Conservation (phyloP, 1,140 invertebrate species). For the Cyclina sinensis region DNA sequence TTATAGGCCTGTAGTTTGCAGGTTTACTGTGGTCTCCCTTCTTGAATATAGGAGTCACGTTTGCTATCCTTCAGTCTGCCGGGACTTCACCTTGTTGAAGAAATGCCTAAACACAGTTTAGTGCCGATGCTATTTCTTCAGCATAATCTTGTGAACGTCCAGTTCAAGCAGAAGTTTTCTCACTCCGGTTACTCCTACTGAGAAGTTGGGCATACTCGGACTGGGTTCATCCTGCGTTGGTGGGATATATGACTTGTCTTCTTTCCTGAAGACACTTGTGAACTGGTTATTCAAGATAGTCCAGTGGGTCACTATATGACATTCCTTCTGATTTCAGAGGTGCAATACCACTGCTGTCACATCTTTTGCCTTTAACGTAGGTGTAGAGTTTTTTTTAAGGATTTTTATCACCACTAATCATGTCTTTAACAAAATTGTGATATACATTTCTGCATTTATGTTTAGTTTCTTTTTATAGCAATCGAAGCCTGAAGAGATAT, state of each 20-base stretch:
- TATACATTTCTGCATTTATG: constrained; percentile 24
- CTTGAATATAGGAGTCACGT: too few relatives aligned
- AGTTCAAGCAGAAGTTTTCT: constrained; percentile 24
- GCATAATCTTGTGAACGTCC: constrained; percentile 38
- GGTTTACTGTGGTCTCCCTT: too few relatives aligned
- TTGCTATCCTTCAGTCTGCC: too few relatives aligned
- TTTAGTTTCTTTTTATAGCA: neutral
- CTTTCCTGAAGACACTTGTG: constrained; percentile 37
- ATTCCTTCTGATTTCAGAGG: constrained; percentile 35
- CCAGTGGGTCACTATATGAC: constrained; percentile 19
- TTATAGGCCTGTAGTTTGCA: too few relatives aligned
- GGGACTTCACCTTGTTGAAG: too few relatives aligned
- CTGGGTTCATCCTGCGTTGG: neutral
- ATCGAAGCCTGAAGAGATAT: neutral
- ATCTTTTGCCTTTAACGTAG: constrained; percentile 51
- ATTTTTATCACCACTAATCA: constrained; percentile 21
- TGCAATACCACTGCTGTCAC: constrained; percentile 44
- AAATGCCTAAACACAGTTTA: too few relatives aligned
- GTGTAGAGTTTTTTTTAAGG: constrained; percentile 36
- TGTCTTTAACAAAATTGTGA: constrained; percentile 29
- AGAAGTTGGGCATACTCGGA: constrained; percentile 33
- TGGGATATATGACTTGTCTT: constrained; percentile 46
- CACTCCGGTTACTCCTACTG: neutral
- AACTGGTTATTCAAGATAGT: constrained; percentile 62
- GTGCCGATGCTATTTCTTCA: too few relatives aligned